These are phyloP conservation scores for Saccopteryx leptura DNA, from an alignment of 2,113 vertebrate species.

Conservation along the genomic window DNA sequence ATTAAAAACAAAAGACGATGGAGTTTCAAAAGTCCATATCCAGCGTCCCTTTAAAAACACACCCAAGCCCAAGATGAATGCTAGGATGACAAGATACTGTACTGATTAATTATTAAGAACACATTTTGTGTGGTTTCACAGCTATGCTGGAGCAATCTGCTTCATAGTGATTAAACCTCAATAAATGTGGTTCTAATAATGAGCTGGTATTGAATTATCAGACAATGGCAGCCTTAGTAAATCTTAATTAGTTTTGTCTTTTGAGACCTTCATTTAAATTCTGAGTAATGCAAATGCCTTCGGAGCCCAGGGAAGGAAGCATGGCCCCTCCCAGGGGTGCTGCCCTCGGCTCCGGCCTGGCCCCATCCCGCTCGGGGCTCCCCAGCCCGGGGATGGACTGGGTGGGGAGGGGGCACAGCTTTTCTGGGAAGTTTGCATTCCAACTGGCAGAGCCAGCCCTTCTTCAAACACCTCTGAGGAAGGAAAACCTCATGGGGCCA, in stretches of 20 bases:
- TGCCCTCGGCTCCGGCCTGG: background rate
- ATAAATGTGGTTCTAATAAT: constrained; percentile 73
- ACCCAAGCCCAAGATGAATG: constrained; percentile 68
- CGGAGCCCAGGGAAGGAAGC: background rate
- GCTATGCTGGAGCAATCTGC: constrained; percentile 69
- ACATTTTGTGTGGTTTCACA: constrained; percentile 83
- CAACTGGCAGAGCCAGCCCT: constrained; percentile 4
- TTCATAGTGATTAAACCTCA: constrained; percentile 79
- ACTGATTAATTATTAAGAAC: constrained; percentile 84
- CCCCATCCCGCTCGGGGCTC: background rate
- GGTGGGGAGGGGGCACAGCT: background rate
- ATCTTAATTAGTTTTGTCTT: constrained; percentile 84
- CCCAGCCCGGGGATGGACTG: background rate
- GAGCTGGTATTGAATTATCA: constrained; percentile 78
- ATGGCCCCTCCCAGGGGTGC: background rate
- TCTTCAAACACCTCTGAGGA: constrained; percentile 44
- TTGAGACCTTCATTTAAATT: constrained; percentile 83
- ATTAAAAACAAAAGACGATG: constrained; percentile 76
- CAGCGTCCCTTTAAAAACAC: constrained; percentile 74
- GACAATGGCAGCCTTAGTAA: constrained; percentile 82
- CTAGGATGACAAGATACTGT: constrained; percentile 66
- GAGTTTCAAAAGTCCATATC: constrained; percentile 66
- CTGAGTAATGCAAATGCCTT: constrained; percentile 73
- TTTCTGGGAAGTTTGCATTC: constrained; percentile 42
- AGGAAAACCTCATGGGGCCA: background rate